Conservation (phyloP, 2,888 invertebrate genomes). For the Zygaena filipendulae region DNA sequence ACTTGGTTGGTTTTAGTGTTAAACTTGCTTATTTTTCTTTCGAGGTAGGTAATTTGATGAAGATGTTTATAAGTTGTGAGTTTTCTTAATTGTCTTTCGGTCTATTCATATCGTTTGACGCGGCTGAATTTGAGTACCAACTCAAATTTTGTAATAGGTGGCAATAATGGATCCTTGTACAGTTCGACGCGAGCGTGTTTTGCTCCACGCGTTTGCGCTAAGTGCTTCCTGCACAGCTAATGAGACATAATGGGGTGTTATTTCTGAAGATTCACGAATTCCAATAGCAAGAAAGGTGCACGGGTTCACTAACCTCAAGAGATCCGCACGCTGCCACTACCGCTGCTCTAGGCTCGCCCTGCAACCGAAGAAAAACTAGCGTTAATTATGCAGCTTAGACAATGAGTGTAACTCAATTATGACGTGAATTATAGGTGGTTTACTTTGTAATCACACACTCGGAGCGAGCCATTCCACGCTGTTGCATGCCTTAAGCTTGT, state of each 20-base stretch:
- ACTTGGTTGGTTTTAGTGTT: conserved; percentile 39
- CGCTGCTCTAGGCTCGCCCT: conserved; percentile 46
- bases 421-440: conserved; percentile 37
- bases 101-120: too few species aligned
- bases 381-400: conserved; percentile 45
- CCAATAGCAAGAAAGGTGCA: conserved; percentile 43
- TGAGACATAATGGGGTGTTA: conserved; percentile 61
- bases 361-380: conserved; percentile 43
- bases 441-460: conserved; percentile 33
- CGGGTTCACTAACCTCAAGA: conserved; percentile 61
- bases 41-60: too few species aligned
- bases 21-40: not conserved
- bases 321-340: conserved; percentile 35
- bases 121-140: too few species aligned
- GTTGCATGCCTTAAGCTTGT: conserved; percentile 24
- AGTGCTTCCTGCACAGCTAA: conserved; percentile 59
- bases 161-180: conserved; percentile 45
- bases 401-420: conserved; percentile 41
- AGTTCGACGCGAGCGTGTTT: conserved; percentile 43
- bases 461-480: conserved; percentile 18
- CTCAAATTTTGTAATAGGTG: conserved; percentile 40
- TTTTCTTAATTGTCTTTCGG: too few species aligned
- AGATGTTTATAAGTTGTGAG: conserved; percentile 22
- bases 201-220: conserved; percentile 55
- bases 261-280: conserved; percentile 63